Evolutionary conservation across 2,888 invertebrate genomes (phyloP), one percentile per base, ranked within the genome.

Genomic region (Anodontia alba): DNA sequence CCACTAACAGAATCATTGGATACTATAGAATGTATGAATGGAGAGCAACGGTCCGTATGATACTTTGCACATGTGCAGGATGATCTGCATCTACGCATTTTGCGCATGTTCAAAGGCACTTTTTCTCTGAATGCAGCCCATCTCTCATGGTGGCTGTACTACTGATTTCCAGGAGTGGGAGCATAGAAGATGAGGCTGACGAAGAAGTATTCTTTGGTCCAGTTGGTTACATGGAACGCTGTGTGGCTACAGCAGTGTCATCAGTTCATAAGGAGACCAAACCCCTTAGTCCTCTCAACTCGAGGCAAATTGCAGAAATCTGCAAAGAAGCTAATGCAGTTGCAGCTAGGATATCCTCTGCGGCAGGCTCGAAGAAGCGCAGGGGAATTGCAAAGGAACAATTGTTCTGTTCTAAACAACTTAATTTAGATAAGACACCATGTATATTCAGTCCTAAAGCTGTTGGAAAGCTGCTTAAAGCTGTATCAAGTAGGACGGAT

Each of bases 201-300:
- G 90, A 90, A 42, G 91, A 91, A 76, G 89, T 91, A 20, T 91
- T 90, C 73, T 86, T 91, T 73, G 91, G 90, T 23, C 90, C 90
- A 7, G 80, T 91, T n/a, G 87, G 90, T 15, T 88, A 87, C 72
- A 84, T 77, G 38, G 91, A 91, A 72, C 84, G 84, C n/a, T 88
- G 88, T 66, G 86, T 89, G 10, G 83, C 88, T 15, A 80, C 86
- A 10, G 80, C 78, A 15, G 87, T 91, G 2, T 68, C 75, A 33
- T 81, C 85, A 1, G 51, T 73, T 20, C 78, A 76, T 1, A 78
- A 86, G 38, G 84, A 81, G 42, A 43, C 79, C 10, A 85, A 84
- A 49, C 88, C 89, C 1, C 51, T 88, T 26, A 89, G 89, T 69
- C 89, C 90, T 0, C 85, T 91, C 5, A 87, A 87, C 33, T 78